These are phyloP conservation scores for Salarias fasciatus DNA, from an alignment of 2,797 vertebrate genomes.

Conservation along the genomic window DNA sequence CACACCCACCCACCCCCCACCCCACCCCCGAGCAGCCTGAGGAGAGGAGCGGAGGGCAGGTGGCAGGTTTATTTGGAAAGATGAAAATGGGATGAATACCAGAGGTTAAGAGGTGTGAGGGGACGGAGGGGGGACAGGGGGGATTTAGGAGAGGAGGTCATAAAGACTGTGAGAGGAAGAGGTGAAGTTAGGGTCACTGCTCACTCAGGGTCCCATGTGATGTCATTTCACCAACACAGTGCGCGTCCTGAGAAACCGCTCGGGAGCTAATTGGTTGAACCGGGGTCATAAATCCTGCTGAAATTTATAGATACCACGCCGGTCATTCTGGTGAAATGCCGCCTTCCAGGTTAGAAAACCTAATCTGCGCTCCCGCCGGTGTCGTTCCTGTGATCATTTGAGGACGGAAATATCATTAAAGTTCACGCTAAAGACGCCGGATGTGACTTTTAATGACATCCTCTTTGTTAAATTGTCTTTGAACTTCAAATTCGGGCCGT, in stretches of 20 bases:
- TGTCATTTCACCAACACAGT: slow-evolving; percentile 73
- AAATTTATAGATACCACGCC: slow-evolving; percentile 77
- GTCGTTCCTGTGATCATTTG: slow-evolving; percentile 24
- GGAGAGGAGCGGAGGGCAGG: slow-evolving; percentile 61
- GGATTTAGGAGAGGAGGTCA: slow-evolving; percentile 55
- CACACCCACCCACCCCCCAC: slow-evolving; percentile 16
- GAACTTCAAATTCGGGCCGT: slow-evolving; percentile 55
- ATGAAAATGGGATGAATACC: slow-evolving; percentile 83
- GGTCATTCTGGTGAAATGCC: slow-evolving; percentile 60
- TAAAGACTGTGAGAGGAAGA: slow-evolving; percentile 78
- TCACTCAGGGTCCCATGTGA: slow-evolving; percentile 78
- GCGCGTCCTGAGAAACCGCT: slow-evolving; percentile 70
- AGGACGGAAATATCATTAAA: slow-evolving; percentile 24
- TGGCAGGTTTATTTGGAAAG: slow-evolving; percentile 79
- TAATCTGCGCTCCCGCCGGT: slow-evolving; percentile 20
- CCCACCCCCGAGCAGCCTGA: slow-evolving; percentile 11
- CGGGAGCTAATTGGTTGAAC: slow-evolving; percentile 76
- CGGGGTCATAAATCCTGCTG: slow-evolving; percentile 75
- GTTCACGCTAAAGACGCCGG: slow-evolving; percentile 4
- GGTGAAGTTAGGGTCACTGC: slow-evolving; percentile 84
- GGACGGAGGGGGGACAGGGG: slow-evolving; percentile 3
- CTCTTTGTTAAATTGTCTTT: slow-evolving; percentile 52
- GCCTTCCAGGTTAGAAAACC: slow-evolving; percentile 55
- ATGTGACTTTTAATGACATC: slow-evolving; percentile 1
- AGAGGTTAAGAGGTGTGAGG: slow-evolving; percentile 78